Conservation (phyloP, 1,140 invertebrate genomes). For the Drosophila orena region DNA sequence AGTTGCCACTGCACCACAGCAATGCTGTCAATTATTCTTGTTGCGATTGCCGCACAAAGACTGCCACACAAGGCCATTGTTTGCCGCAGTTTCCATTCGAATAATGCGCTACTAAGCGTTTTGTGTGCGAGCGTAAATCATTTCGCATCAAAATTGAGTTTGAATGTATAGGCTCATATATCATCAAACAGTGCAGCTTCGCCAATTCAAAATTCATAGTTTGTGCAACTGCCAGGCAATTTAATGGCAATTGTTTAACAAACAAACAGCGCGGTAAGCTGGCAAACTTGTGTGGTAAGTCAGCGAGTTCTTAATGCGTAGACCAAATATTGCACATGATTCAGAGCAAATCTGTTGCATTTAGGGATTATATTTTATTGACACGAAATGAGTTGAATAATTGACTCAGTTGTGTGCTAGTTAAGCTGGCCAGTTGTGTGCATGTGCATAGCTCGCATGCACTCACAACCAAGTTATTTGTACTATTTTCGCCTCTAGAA, state of each 20-base stretch:
- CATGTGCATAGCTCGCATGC: conserved; percentile 26
- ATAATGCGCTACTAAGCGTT: conserved; percentile 58
- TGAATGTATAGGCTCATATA: not conserved
- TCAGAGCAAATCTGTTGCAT: not conserved
- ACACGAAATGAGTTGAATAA: not conserved
- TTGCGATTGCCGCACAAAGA: conserved; percentile 35
- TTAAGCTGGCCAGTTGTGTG: not conserved
- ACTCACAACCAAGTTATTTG: conserved; percentile 29
- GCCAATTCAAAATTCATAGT: not conserved
- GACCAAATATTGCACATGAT: too few species aligned
- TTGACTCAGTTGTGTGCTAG: not conserved
- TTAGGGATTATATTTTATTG: not conserved
- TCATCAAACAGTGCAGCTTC: not conserved
- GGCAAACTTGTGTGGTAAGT: not conserved
- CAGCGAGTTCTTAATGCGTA: too few species aligned
- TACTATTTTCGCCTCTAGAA: conserved; percentile 15
- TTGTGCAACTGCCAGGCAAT: not conserved
- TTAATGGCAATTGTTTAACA: not conserved
- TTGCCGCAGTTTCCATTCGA: conserved; percentile 42
- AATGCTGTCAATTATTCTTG: conserved; percentile 50
- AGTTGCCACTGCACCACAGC: conserved; percentile 21
- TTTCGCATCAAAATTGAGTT: conserved; percentile 14
- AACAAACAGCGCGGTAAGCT: not conserved
- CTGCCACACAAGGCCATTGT: conserved; percentile 25
- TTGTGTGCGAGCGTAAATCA: conserved; percentile 52